Evolutionary conservation across 2,113 vertebrate species (phyloP).

Genomic region (Enhydra lutris): DNA sequence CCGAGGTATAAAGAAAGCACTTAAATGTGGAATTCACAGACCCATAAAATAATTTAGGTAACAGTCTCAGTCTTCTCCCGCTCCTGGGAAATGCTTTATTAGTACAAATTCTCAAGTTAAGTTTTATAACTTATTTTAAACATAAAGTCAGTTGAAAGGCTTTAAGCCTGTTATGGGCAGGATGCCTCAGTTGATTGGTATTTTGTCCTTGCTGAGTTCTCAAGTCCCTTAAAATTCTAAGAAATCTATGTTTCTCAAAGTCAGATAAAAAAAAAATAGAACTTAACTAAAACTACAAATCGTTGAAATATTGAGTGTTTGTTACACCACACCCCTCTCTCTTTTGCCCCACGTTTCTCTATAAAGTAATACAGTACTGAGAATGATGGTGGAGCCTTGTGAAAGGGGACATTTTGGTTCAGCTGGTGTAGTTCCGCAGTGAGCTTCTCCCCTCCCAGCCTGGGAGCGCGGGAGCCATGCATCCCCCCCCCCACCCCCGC

Average conservation of each 20-base stretch:
- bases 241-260: neutral
- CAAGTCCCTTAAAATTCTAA: neutral
- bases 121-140: conserved; percentile 24
- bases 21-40: neutral
- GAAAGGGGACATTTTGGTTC: conserved; percentile 10
- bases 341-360: neutral
- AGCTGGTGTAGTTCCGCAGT: conserved; percentile 22
- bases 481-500: neutral
- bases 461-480: neutral
- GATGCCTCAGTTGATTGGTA: neutral
- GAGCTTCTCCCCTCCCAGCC: neutral
- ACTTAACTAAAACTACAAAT: neutral
- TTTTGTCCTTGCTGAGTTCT: conserved; percentile 7
- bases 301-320: neutral
- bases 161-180: neutral
- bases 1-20: neutral
- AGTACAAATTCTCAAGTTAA: conserved; percentile 15
- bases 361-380: neutral
- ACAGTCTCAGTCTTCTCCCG: neutral
- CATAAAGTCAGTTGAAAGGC: neutral
- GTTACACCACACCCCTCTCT: neutral
- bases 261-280: neutral
- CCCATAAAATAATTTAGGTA: neutral
- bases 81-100: conserved; percentile 25
- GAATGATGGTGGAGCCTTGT: neutral